Conservation (phyloP, 2,113 vertebrate species). For the Nicator chloris region DNA sequence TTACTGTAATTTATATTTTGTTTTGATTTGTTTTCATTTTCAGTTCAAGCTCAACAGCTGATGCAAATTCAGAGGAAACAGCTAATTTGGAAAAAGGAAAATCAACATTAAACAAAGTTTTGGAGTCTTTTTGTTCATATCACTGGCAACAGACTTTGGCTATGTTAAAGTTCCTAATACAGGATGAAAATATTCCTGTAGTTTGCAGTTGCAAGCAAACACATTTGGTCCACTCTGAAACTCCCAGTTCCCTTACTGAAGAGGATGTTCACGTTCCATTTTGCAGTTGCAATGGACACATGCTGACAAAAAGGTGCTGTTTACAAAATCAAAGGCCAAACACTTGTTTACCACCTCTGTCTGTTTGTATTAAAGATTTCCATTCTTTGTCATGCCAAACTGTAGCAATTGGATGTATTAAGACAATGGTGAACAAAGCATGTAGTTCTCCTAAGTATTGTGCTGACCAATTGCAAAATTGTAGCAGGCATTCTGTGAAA, state of each 20-base stretch:
- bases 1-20: constrained; percentile 82
- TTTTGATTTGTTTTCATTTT: constrained; percentile 83
- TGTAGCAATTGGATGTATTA: constrained; percentile 71
- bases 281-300: constrained; percentile 73
- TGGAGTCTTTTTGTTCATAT: constrained; percentile 81
- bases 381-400: constrained; percentile 80
- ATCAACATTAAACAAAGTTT: constrained; percentile 82
- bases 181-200: constrained; percentile 70
- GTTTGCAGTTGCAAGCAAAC: constrained; percentile 68
- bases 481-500: constrained; percentile 38
- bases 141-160: constrained; percentile 82
- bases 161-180: constrained; percentile 82
- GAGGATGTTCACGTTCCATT: constrained; percentile 64
- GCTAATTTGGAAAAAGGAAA: constrained; percentile 78
- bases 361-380: constrained; percentile 78
- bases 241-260: constrained; percentile 65
- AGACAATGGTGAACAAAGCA: constrained; percentile 71
- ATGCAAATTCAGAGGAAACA: constrained; percentile 81
- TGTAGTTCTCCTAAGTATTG: constrained; percentile 69
- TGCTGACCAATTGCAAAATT: constrained; percentile 62
- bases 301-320: constrained; percentile 74
- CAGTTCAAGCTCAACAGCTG: constrained; percentile 81
- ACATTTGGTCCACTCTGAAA: constrained; percentile 61
- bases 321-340: constrained; percentile 75
- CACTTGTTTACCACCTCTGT: constrained; percentile 67